phyloP scores from a whole-genome alignment of 1,140 invertebrate genomes.

The Campodea augens region DNA sequence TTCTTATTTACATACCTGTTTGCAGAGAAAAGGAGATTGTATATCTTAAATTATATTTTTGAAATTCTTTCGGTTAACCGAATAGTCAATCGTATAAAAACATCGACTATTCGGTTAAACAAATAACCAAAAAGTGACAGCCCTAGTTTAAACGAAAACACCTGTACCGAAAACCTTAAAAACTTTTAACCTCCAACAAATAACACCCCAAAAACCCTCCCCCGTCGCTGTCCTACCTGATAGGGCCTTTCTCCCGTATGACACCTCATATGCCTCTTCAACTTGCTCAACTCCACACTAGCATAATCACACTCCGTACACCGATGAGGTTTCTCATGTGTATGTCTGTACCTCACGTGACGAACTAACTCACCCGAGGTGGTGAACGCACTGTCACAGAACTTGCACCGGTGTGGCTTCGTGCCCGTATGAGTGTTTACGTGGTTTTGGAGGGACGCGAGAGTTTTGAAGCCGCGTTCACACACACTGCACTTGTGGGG shows the following conservation, averaged over 20 bases:
- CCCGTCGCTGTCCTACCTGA: too few relatives aligned
- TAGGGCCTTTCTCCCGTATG: slow-evolving; percentile 73
- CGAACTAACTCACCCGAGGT: slow-evolving; percentile 86
- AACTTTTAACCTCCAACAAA: too few relatives aligned
- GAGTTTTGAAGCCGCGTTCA: slow-evolving; percentile 84
- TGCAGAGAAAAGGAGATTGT: too few relatives aligned
- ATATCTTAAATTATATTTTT: too few relatives aligned
- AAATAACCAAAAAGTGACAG: too few relatives aligned
- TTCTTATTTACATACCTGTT: too few relatives aligned
- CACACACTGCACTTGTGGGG: slow-evolving; percentile 90
- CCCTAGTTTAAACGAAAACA: too few relatives aligned
- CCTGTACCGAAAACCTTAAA: too few relatives aligned
- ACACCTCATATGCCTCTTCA: slow-evolving; percentile 80
- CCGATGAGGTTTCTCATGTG: slow-evolving; percentile 87
- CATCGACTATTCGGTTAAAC: too few relatives aligned
- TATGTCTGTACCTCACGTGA: slow-evolving; percentile 80
- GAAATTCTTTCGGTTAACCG: too few relatives aligned
- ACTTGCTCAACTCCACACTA: slow-evolving; percentile 79
- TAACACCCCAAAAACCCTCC: too few relatives aligned
- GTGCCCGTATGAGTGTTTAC: slow-evolving; percentile 91
- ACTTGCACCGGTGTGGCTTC: slow-evolving; percentile 85
- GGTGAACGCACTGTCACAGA: slow-evolving; percentile 80
- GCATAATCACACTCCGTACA: slow-evolving; percentile 89
- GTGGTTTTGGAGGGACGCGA: slow-evolving; percentile 84
- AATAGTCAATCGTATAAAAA: too few relatives aligned